These are phyloP conservation scores for Trichosurus vulpecula DNA, from an alignment of 2,797 vertebrate genomes.

Conservation along the genomic window DNA sequence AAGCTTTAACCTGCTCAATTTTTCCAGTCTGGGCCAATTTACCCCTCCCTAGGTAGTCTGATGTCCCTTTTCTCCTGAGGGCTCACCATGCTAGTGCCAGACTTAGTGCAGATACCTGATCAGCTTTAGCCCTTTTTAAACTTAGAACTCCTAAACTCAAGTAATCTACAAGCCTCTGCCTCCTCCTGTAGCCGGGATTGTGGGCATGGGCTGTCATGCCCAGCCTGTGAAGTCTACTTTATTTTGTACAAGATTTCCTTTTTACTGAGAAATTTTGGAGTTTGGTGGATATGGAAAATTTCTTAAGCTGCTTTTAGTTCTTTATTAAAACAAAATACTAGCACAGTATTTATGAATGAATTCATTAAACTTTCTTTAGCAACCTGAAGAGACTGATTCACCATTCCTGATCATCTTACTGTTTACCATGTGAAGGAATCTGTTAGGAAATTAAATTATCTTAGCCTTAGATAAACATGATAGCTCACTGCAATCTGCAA, in stretches of 20 bases:
- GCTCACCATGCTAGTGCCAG: neutral
- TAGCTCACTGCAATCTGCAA: neutral
- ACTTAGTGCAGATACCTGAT: neutral
- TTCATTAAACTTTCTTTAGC: constrained; percentile 14
- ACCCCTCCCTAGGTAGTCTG: neutral
- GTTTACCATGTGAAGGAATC: neutral
- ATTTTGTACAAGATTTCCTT: constrained; percentile 30
- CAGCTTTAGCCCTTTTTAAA: neutral
- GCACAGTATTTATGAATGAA: constrained; percentile 37
- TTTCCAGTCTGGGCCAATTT: neutral
- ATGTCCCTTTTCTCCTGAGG: neutral
- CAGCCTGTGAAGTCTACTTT: neutral
- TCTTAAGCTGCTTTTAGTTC: constrained; percentile 60
- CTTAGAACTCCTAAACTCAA: neutral
- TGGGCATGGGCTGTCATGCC: neutral
- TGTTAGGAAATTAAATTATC: neutral
- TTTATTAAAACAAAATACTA: constrained; percentile 58
- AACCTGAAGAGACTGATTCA: neutral
- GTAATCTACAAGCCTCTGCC: neutral
- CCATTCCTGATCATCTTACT: neutral
- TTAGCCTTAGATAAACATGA: neutral
- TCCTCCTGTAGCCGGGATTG: neutral
- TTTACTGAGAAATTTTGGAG: constrained; percentile 56
- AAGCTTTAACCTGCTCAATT: neutral
- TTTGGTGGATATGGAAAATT: constrained; percentile 49